phyloP scores from a whole-genome alignment of 2,888 invertebrate genomes.

The Lycophotia porphyrea region DNA sequence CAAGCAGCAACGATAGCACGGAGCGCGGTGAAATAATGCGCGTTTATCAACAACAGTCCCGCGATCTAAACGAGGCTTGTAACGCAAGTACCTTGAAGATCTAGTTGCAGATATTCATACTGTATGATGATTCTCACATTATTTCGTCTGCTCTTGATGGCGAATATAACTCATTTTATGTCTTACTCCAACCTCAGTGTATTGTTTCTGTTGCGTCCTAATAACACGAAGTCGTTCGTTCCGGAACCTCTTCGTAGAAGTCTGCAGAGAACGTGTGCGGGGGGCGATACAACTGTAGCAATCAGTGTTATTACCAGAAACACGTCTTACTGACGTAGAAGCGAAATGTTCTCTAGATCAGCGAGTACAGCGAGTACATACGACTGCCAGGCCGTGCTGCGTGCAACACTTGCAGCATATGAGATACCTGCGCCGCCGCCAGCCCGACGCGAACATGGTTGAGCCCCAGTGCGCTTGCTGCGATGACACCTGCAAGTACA shows the following conservation, averaged over 20 bases:
- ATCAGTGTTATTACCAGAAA: constrained; percentile 6
- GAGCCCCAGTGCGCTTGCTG: too few relatives aligned
- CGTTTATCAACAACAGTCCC: constrained; percentile 16
- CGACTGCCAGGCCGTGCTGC: too few relatives aligned
- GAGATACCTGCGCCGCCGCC: too few relatives aligned
- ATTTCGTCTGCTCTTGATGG: too few relatives aligned
- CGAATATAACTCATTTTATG: not conserved
- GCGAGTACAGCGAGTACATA: not conserved
- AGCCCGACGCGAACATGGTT: too few relatives aligned
- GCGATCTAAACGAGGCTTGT: constrained; percentile 8
- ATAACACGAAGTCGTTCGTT: not conserved
- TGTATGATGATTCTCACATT: not conserved
- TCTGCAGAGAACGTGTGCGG: not conserved
- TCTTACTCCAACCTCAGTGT: not conserved
- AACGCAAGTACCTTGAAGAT: not conserved
- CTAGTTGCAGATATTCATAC: not conserved
- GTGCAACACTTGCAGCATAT: too few relatives aligned
- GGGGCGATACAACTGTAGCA: not conserved
- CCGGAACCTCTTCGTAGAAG: not conserved
- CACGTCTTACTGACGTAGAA: not conserved
- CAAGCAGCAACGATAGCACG: not conserved
- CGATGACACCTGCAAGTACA: too few relatives aligned
- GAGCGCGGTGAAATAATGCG: not conserved
- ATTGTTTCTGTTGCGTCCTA: too few relatives aligned
- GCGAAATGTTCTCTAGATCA: not conserved